Conservation (phyloP, 2,888 invertebrate genomes). For the Reticulitermes lucifugus region DNA sequence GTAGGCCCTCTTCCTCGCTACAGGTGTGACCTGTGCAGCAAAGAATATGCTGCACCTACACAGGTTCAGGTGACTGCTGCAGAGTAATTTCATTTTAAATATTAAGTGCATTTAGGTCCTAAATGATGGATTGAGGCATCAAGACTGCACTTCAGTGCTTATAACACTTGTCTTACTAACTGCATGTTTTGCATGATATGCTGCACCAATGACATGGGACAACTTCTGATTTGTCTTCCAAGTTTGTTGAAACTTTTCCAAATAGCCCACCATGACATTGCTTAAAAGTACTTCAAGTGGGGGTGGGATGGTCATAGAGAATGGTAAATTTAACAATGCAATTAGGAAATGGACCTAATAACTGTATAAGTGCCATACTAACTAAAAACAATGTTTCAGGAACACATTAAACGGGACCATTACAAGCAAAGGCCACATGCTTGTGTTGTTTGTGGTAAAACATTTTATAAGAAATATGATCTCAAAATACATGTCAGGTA, state of each 20-base stretch:
- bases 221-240: no score
- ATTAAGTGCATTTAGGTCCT: background rate
- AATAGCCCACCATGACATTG: no score
- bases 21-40: conserved; percentile 60
- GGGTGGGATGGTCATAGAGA: no score
- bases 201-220: no score
- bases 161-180: no score
- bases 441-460: conserved; percentile 60
- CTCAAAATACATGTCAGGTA: conserved; percentile 60
- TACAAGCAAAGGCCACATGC: conserved; percentile 60
- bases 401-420: conserved; percentile 62
- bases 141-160: no score
- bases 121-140: no score
- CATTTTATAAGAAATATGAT: conserved; percentile 63
- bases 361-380: background rate
- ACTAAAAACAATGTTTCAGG: conserved; percentile 55
- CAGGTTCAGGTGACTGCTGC: conserved; percentile 60
- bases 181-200: no score
- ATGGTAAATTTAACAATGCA: no score
- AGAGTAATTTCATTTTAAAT: background rate
- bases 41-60: conserved; percentile 59
- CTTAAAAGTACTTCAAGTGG: no score
- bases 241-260: no score
- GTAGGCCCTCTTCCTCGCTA: conserved; percentile 58
- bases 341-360: background rate